phyloP scores from a whole-genome alignment of 37 sponge, comb jelly and placozoan genomes.

The Beroe forskalii region DNA sequence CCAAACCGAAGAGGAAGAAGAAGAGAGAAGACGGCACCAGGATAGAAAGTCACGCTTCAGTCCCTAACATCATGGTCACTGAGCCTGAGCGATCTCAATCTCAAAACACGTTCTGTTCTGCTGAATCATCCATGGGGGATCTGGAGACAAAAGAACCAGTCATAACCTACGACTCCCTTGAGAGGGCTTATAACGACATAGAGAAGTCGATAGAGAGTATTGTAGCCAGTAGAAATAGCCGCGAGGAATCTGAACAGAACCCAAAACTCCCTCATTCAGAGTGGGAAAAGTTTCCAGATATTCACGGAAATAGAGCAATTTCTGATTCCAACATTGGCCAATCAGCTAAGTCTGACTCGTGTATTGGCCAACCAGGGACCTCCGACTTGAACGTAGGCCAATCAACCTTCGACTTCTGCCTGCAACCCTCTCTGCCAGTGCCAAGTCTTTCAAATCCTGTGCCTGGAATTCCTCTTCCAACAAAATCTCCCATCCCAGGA shows the following conservation, averaged over 20 bases:
- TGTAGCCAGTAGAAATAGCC: neutral
- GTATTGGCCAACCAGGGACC: too few species aligned
- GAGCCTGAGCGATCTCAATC: neutral
- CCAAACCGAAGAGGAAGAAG: neutral
- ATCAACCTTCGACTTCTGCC: neutral
- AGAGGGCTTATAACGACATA: neutral
- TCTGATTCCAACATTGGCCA: too few species aligned
- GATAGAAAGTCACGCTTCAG: neutral
- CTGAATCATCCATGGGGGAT: neutral
- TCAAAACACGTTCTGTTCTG: neutral
- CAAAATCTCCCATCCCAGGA: neutral
- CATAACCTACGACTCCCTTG: conserved; percentile 12
- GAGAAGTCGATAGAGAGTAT: conserved; percentile 12
- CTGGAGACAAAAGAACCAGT: neutral
- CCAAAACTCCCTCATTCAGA: too few species aligned
- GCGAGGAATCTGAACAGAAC: too few species aligned
- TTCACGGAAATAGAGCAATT: too few species aligned
- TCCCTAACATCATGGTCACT: neutral
- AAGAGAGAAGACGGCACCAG: neutral
- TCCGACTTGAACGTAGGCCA: neutral
- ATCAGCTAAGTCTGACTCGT: too few species aligned
- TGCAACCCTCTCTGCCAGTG: neutral
- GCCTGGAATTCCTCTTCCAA: neutral
- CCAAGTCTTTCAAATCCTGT: neutral
- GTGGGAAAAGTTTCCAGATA: neutral